phyloP scores from a whole-genome alignment of 2,888 invertebrate genomes.

The Tortricodes alternella region DNA sequence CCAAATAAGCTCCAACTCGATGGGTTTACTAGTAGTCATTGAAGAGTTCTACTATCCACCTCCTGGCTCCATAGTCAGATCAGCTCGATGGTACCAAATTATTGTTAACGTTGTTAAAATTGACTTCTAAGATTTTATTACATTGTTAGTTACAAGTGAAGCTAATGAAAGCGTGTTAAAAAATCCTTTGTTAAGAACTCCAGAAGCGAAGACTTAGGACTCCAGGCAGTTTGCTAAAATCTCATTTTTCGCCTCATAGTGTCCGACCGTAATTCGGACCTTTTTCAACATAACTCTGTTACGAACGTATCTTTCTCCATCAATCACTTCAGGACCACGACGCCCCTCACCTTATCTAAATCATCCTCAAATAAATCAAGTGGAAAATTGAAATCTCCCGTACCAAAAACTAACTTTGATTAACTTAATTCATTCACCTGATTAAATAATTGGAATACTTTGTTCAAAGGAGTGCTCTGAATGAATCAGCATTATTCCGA shows the following conservation, averaged over 20 bases:
- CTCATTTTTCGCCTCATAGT: slow-evolving; percentile 11
- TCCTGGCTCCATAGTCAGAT: no score
- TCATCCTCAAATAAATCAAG: slow-evolving; percentile 68
- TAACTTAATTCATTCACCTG: slow-evolving; percentile 54
- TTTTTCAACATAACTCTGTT: slow-evolving; percentile 1
- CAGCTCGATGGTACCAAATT: no score
- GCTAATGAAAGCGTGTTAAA: no score
- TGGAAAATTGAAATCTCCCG: slow-evolving; percentile 71
- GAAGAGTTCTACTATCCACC: no score
- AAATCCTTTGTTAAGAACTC: no score
- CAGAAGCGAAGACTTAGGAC: no score
- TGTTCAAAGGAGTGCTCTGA: slow-evolving; percentile 30
- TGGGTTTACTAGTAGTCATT: no score
- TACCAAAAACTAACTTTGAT: slow-evolving; percentile 62
- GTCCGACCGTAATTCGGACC: slow-evolving; percentile 1
- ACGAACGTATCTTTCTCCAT: slow-evolving; percentile 33
- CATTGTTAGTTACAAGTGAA: no score
- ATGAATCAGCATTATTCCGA: slow-evolving; percentile 12
- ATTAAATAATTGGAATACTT: slow-evolving; percentile 50
- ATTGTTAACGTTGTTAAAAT: no score
- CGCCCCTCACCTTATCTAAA: slow-evolving; percentile 52
- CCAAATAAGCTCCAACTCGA: no score
- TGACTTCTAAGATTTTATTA: no score
- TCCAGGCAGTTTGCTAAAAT: no score
- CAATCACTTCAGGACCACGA: slow-evolving; percentile 20